These are phyloP conservation scores for Gymnocheta viridis DNA, from an alignment of 2,888 invertebrate genomes.

Conservation along the genomic window DNA sequence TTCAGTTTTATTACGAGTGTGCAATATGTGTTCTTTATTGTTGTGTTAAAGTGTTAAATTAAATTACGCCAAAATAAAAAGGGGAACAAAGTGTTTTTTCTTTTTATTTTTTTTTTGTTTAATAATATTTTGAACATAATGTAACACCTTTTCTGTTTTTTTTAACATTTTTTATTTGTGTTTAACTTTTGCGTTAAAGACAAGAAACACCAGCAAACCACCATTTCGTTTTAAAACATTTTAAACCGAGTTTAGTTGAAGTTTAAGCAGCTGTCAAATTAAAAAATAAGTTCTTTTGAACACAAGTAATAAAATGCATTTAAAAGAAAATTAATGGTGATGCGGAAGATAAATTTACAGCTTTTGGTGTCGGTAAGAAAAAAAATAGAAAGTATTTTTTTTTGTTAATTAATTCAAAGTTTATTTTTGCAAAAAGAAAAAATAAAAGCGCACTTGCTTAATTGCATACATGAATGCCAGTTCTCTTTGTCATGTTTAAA, in stretches of 20 bases:
- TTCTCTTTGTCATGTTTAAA: background rate
- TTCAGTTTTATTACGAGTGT: conserved; percentile 29
- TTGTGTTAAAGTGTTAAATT: conserved; percentile 31
- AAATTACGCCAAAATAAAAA: background rate
- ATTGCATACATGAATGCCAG: background rate
- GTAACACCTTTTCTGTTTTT: conserved; percentile 66
- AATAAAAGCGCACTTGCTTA: background rate
- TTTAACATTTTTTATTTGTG: conserved; percentile 17
- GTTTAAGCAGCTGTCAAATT: conserved; percentile 41
- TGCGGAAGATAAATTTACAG: conserved; percentile 5
- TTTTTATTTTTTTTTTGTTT: background rate
- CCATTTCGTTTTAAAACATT: background rate
- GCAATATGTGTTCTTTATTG: background rate
- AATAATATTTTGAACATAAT: conserved; percentile 59
- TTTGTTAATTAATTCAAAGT: background rate
- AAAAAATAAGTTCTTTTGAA: background rate
- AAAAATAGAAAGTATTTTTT: background rate
- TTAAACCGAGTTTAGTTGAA: conserved; percentile 11
- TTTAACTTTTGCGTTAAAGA: conserved; percentile 45
- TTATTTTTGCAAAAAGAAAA: background rate
- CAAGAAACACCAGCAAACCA: conserved; percentile 3
- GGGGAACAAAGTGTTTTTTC: conserved; percentile 9
- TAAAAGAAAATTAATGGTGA: background rate
- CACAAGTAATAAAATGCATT: background rate
- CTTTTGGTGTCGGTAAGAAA: background rate